Conservation (phyloP, 2,113 vertebrate genomes). For the Callaeas wilsoni region DNA sequence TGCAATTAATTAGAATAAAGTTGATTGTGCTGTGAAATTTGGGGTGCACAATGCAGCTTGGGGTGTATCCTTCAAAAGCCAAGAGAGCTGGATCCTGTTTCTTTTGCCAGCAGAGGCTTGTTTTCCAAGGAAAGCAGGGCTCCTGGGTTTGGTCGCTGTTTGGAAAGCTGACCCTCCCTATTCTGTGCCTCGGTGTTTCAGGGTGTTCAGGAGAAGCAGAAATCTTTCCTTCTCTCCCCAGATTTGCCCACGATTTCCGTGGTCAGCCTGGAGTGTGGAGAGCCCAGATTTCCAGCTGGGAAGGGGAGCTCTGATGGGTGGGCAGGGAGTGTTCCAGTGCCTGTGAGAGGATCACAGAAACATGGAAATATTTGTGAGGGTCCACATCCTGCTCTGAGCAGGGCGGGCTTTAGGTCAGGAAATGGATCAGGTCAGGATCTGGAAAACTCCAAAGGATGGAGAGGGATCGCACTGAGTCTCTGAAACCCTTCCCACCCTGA, state of each 20-base stretch:
- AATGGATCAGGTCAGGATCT: not conserved
- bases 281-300: not conserved
- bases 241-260: not conserved
- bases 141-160: not conserved
- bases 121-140: not conserved
- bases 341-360: not conserved
- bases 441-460: not conserved
- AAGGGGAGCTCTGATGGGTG: not conserved
- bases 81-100: not conserved
- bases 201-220: not conserved
- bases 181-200: not conserved
- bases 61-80: not conserved
- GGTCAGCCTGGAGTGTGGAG: too few species aligned
- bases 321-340: not conserved
- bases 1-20: not conserved
- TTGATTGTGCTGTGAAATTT: not conserved
- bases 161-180: not conserved
- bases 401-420: not conserved
- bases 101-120: not conserved
- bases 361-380: not conserved
- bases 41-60: not conserved
- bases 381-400: fast-evolving
- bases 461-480: not conserved
- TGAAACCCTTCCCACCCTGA: not conserved
- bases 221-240: not conserved